A percentile compares a stretch with the other conserved stretches of the same genome.
These are phyloP conservation scores for Lycopodina hypogea DNA, from an alignment of 37 sponge, comb jelly and placozoan genomes.

Conservation along the genomic window DNA sequence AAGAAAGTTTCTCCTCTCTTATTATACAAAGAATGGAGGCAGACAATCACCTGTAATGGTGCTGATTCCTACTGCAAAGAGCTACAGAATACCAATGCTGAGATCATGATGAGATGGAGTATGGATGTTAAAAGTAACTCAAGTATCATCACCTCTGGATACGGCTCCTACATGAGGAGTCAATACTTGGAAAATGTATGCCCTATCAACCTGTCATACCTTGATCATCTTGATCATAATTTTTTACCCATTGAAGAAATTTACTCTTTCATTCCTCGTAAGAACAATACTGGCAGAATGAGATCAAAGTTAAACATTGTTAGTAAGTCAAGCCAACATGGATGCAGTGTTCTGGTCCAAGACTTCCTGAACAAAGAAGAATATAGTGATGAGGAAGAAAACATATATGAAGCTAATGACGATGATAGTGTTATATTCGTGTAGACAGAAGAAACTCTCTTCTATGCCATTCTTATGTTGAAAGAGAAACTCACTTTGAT, in stretches of 20 bases:
- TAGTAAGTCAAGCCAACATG: neutral
- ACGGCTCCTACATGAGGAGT: constrained; percentile 41
- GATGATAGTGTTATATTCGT: constrained; percentile 14
- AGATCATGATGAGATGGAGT: neutral
- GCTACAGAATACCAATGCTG: neutral
- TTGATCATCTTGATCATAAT: neutral
- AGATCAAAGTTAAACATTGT: neutral
- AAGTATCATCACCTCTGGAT: constrained; percentile 30
- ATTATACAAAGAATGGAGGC: neutral
- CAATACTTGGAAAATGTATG: neutral
- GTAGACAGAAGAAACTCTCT: too few species aligned
- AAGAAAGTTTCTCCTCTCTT: neutral
- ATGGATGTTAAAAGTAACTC: constrained; percentile 3
- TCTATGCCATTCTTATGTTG: too few species aligned
- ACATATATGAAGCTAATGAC: neutral
- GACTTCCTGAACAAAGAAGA: neutral
- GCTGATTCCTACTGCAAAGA: neutral
- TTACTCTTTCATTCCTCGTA: neutral
- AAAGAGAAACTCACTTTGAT: too few species aligned
- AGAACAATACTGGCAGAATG: constrained; percentile 9
- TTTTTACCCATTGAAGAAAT: neutral
- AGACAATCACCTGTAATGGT: neutral
- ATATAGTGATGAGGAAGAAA: too few species aligned
- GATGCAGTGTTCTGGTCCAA: constrained; percentile 15
- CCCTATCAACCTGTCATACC: neutral